Conservation (phyloP, 2,888 invertebrate species). For the Trissoscelio sp. region DNA sequence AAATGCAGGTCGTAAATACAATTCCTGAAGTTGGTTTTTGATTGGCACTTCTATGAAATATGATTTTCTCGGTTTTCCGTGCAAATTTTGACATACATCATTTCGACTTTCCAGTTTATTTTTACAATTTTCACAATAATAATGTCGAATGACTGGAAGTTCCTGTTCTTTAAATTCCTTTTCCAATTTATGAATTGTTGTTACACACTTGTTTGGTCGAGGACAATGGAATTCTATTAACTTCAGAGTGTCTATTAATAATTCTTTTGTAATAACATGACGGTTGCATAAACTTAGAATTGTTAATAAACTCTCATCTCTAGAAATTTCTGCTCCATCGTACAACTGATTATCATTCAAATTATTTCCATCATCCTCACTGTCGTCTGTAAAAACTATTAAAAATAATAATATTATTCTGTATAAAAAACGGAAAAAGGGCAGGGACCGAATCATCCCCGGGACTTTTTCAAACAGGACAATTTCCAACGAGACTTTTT, state of each 20-base stretch:
- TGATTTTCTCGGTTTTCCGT: not conserved
- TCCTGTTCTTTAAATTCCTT: not conserved
- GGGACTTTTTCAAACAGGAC: no score
- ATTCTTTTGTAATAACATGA: conserved; percentile 10
- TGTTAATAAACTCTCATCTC: conserved; percentile 1
- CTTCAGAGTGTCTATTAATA: conserved; percentile 1
- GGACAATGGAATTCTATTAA: conserved; percentile 25
- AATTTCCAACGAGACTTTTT: no score
- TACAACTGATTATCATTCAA: not conserved
- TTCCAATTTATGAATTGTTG: not conserved
- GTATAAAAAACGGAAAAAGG: no score
- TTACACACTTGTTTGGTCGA: not conserved
- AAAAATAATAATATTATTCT: no score
- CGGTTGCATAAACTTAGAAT: not conserved
- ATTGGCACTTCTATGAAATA: conserved; percentile 30
- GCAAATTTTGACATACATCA: not conserved
- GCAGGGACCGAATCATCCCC: no score
- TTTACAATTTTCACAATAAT: conserved; percentile 17
- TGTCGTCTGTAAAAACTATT: no score
- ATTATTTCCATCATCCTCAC: not conserved
- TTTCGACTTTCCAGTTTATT: not conserved
- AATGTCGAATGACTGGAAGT: conserved; percentile 1
- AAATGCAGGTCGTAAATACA: not conserved
- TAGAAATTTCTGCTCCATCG: not conserved
- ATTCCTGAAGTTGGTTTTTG: not conserved